These are phyloP conservation scores for Podocnemis expansa DNA, from an alignment of 2,113 vertebrate genomes.

Conservation along the genomic window DNA sequence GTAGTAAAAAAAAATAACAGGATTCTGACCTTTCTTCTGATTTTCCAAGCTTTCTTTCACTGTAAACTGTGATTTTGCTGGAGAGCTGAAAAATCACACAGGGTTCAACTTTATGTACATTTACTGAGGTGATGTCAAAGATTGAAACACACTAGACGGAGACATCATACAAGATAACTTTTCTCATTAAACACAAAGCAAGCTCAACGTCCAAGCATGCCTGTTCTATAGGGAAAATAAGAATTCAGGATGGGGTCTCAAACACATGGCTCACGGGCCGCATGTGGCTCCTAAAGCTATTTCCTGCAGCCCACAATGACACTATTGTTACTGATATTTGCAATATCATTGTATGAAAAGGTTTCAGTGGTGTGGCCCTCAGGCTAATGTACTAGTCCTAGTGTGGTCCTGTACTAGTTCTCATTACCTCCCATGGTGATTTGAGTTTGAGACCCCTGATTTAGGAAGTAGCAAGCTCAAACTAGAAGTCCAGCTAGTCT, in stretches of 20 bases:
- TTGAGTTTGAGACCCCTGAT: too few relatives aligned
- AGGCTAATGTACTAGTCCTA: too few relatives aligned
- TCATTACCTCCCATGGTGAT: too few relatives aligned
- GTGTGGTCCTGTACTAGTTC: too few relatives aligned
- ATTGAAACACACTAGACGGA: background rate
- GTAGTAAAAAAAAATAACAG: slow-evolving; percentile 62
- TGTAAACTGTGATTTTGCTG: slow-evolving; percentile 41
- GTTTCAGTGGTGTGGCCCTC: too few relatives aligned
- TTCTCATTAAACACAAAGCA: background rate
- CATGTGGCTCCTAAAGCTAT: too few relatives aligned
- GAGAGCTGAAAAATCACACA: slow-evolving; percentile 46
- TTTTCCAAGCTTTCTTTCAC: slow-evolving; percentile 46
- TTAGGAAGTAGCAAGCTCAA: background rate
- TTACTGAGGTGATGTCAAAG: background rate
- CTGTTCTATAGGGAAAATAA: background rate
- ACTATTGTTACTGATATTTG: too few relatives aligned
- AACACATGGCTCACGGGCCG: too few relatives aligned
- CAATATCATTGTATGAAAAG: too few relatives aligned
- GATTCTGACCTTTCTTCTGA: slow-evolving; percentile 61
- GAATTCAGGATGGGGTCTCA: background rate
- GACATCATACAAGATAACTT: background rate
- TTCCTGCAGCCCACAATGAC: too few relatives aligned
- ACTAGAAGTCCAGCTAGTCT: background rate
- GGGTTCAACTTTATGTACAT: slow-evolving; percentile 47
- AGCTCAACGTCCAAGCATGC: background rate